Conservation (phyloP, 2,113 vertebrate genomes). For the Orientallactaga bullata region DNA sequence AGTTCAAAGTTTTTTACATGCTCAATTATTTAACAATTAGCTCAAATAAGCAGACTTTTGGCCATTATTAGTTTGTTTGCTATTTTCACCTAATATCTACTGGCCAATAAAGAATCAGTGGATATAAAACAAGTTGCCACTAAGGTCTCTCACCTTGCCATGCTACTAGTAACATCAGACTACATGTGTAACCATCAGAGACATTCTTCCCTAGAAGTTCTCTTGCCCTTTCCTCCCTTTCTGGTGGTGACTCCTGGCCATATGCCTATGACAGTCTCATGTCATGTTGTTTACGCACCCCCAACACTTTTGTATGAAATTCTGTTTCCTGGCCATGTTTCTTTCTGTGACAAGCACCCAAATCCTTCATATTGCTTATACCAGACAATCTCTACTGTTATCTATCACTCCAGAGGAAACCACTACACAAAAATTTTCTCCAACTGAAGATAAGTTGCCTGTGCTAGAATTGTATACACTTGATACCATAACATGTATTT, state of each 20-base stretch:
- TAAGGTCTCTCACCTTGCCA: not conserved
- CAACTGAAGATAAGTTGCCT: slow-evolving; percentile 5
- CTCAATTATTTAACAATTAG: not conserved
- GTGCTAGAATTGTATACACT: not conserved
- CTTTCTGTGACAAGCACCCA: not conserved
- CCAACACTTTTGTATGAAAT: not conserved
- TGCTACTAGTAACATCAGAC: not conserved
- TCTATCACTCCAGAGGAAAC: not conserved
- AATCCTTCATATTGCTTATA: not conserved
- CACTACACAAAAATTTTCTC: not conserved
- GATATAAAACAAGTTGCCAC: not conserved
- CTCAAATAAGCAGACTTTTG: not conserved
- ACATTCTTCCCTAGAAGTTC: not conserved
- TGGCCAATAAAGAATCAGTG: not conserved
- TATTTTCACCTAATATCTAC: not conserved
- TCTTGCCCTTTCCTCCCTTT: not conserved
- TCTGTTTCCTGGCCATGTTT: not conserved
- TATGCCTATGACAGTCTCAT: not conserved
- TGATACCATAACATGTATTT: not conserved
- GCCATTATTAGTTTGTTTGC: not conserved
- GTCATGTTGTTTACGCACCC: not conserved
- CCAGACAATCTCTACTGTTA: not conserved
- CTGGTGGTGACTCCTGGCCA: not conserved
- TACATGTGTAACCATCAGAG: not conserved
- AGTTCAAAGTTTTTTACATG: not conserved